Percentiles rank a stretch among this genome's conserved stretches.
phyloP scores from a whole-genome alignment of 2,888 invertebrate species.

The Panorpa germanica region DNA sequence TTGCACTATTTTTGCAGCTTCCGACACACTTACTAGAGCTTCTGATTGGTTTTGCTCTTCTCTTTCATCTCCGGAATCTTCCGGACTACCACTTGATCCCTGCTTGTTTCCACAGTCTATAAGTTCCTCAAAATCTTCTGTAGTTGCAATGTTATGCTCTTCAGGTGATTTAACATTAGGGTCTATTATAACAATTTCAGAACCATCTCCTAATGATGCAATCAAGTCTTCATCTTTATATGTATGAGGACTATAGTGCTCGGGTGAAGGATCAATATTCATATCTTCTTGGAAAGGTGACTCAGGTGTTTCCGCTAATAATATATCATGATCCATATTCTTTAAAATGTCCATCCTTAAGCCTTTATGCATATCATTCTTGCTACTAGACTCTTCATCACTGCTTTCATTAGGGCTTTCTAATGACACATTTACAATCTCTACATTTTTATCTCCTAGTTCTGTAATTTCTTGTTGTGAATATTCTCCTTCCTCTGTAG shows the following conservation, averaged over 20 bases:
- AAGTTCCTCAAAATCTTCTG: conserved; percentile 44
- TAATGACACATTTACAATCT: conserved; percentile 18
- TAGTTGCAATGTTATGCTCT: conserved; percentile 36
- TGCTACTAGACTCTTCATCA: conserved; percentile 16
- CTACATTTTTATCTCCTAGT: conserved; percentile 20
- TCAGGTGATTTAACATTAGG: conserved; percentile 38
- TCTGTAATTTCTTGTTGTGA: no score
- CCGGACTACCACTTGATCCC: conserved; percentile 20
- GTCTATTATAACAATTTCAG: conserved; percentile 42
- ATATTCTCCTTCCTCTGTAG: neutral
- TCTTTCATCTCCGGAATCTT: conserved; percentile 17
- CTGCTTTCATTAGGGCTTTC: conserved; percentile 25
- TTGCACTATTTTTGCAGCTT: conserved; percentile 14
- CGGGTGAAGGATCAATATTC: conserved; percentile 20
- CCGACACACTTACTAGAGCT: conserved; percentile 14
- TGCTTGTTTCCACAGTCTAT: conserved; percentile 42
- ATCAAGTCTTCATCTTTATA: conserved; percentile 26
- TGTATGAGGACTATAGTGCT: conserved; percentile 23
- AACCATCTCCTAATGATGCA: conserved; percentile 30
- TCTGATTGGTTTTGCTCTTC: conserved; percentile 14
- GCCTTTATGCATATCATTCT: conserved; percentile 17
- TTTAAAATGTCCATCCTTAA: conserved; percentile 12
- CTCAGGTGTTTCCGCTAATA: conserved; percentile 26
- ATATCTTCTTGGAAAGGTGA: conserved; percentile 32
- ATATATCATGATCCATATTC: conserved; percentile 4